These are phyloP conservation scores for Echiichthys vipera DNA, from an alignment of 2,797 vertebrate species.

Conservation along the genomic window DNA sequence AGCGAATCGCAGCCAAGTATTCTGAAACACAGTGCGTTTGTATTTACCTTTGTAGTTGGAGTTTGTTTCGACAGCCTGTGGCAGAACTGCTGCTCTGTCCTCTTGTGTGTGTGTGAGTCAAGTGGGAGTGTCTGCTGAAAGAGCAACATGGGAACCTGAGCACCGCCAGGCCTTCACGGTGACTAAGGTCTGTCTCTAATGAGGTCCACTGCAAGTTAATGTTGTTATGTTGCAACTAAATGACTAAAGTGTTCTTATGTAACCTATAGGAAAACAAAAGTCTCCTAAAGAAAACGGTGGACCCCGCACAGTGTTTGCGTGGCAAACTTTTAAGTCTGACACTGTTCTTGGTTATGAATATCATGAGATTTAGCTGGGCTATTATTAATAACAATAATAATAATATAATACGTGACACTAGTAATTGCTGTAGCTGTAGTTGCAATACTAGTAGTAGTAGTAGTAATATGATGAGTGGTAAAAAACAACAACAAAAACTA, in stretches of 20 bases:
- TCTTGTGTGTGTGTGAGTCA: constrained; percentile 30
- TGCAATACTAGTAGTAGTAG: no score
- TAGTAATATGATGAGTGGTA: neutral
- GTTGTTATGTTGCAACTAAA: neutral
- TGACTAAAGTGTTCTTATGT: neutral
- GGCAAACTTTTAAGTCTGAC: neutral
- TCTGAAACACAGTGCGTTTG: rapidly evolving
- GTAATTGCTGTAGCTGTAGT: neutral
- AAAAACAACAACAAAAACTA: no score
- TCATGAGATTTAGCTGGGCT: neutral
- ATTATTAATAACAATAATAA: no score
- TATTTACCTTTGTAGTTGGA: constrained; percentile 46
- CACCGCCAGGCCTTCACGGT: neutral
- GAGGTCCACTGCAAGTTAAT: no score
- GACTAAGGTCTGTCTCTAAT: neutral
- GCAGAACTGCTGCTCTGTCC: constrained; percentile 12
- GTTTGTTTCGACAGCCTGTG: constrained; percentile 12
- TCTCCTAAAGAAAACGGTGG: neutral
- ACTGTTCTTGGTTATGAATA: neutral
- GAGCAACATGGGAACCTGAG: constrained; percentile 13
- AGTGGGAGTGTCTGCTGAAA: constrained; percentile 62
- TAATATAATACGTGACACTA: neutral
- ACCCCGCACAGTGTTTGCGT: neutral
- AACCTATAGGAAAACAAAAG: neutral
- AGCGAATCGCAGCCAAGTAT: neutral